Conservation (phyloP, 1,140 invertebrate species). For the Phenacoccus solenopsis region DNA sequence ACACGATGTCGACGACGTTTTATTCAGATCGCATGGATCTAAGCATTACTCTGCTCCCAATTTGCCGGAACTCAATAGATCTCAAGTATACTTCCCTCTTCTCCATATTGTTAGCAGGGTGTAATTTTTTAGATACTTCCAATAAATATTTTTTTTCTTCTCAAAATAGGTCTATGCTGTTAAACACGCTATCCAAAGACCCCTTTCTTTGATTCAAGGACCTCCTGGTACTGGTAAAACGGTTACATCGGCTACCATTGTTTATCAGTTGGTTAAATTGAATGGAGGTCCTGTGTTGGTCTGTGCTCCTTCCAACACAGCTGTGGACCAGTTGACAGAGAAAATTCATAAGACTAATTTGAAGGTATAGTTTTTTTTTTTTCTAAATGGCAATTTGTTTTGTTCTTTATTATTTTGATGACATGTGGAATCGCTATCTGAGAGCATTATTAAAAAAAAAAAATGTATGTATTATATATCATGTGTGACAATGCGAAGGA, state of each 20-base stretch:
- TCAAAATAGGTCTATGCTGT: slow-evolving; percentile 98
- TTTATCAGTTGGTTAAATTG: slow-evolving; percentile 94
- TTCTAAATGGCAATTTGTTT: slow-evolving; percentile 4
- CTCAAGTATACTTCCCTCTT: slow-evolving; percentile 51
- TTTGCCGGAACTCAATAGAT: slow-evolving; percentile 92
- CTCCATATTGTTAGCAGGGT: no score
- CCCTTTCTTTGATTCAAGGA: slow-evolving; percentile 89
- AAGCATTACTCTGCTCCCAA: slow-evolving; percentile 96
- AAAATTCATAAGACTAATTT: slow-evolving; percentile 96
- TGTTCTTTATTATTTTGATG: background rate
- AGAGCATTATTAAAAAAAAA: no score
- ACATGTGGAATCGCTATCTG: no score
- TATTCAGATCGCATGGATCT: slow-evolving; percentile 78
- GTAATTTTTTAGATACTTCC: background rate
- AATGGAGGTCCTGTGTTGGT: slow-evolving; percentile 89
- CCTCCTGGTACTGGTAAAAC: slow-evolving; percentile 86
- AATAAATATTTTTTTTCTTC: slow-evolving; percentile 24
- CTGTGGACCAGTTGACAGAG: slow-evolving; percentile 19
- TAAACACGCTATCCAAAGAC: slow-evolving; percentile 93
- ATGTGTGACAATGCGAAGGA: no score
- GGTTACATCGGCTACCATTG: slow-evolving; percentile 97
- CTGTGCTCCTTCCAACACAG: slow-evolving; percentile 48
- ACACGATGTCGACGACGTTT: slow-evolving; percentile 91
- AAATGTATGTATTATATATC: no score
- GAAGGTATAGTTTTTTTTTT: slow-evolving; percentile 41